Conservation (phyloP, 2,888 invertebrate species). For the Limnephilus marmoratus region DNA sequence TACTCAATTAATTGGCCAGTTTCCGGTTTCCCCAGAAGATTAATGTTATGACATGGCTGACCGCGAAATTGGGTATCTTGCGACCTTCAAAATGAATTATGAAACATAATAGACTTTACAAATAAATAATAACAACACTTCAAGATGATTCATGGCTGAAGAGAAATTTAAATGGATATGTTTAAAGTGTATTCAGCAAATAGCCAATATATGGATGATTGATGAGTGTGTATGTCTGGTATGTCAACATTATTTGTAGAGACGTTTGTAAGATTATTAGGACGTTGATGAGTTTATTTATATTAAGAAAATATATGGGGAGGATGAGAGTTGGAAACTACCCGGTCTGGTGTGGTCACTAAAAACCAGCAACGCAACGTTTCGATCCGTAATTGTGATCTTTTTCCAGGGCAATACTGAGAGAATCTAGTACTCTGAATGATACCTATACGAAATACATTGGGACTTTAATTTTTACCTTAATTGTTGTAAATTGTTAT, state of each 20-base stretch:
- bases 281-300: not conserved
- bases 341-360: not conserved
- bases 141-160: not conserved
- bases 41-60: not conserved
- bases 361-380: not conserved
- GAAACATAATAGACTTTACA: not conserved
- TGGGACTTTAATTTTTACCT: too few species aligned
- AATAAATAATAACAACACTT: not conserved
- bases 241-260: too few species aligned
- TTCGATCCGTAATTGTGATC: not conserved
- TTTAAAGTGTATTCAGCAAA: too few species aligned
- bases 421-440: not conserved
- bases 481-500: too few species aligned
- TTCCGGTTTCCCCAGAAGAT: not conserved
- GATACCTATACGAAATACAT: too few species aligned
- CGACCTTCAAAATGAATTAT: not conserved
- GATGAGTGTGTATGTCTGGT: too few species aligned
- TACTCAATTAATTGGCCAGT: not conserved
- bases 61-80: not conserved
- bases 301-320: too few species aligned
- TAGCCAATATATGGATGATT: too few species aligned
- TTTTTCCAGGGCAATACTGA: not conserved
- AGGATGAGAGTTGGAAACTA: too few species aligned
- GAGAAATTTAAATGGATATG: not conserved
- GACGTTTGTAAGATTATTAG: not conserved